Evolutionary conservation across 2,113 vertebrate species (phyloP).

Genomic region (Salvator merianae): DNA sequence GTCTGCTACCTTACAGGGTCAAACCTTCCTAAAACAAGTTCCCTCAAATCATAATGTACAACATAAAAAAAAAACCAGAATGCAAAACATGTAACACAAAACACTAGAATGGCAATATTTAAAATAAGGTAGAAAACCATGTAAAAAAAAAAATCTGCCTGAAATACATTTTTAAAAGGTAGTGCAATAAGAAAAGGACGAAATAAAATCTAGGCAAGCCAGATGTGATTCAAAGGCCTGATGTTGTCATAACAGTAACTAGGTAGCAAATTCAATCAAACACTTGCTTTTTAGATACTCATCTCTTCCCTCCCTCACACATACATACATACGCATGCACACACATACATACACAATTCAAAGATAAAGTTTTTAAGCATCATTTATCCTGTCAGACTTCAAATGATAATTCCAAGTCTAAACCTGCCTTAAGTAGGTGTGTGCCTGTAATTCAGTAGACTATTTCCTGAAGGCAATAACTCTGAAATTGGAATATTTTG

Average conservation of each 20-base stretch:
- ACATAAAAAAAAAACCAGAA: not conserved
- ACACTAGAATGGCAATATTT: not conserved
- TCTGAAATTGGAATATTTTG: not conserved
- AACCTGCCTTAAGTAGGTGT: constrained; percentile 17
- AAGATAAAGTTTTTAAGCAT: not conserved
- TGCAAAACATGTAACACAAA: not conserved
- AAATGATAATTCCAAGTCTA: constrained; percentile 10
- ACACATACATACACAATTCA: not conserved
- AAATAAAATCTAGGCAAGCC: not conserved
- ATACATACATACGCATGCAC: no score
- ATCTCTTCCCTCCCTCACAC: not conserved
- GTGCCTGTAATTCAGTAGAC: not conserved
- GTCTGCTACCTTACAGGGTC: not conserved
- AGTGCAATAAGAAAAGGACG: no score
- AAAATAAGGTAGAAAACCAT: not conserved
- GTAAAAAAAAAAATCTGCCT: no score
- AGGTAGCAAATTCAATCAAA: not conserved
- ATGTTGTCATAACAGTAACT: not conserved
- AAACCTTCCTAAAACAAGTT: not conserved
- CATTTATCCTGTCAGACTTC: constrained; percentile 18
- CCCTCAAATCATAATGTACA: not conserved
- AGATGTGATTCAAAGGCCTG: not conserved
- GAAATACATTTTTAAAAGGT: no score
- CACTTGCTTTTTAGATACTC: not conserved
- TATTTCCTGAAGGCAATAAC: not conserved